phyloP scores from a whole-genome alignment of 2,113 vertebrate species.

The Corvus cornix region DNA sequence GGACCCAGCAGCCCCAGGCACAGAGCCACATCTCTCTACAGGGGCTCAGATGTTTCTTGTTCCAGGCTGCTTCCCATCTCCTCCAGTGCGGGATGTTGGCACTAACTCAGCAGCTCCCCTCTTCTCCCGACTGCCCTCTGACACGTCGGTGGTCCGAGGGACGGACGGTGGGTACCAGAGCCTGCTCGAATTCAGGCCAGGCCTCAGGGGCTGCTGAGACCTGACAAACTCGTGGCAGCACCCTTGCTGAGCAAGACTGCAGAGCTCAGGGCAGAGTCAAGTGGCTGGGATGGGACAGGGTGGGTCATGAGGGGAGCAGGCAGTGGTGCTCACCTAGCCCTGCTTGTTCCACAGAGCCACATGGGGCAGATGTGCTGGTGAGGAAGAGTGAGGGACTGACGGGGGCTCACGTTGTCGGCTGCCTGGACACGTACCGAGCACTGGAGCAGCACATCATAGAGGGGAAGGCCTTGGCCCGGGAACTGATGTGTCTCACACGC shows the following conservation, averaged over 20 bases:
- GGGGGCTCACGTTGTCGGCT: conserved; percentile 65
- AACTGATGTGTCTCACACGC: conserved; percentile 69
- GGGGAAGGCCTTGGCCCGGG: conserved; percentile 71
- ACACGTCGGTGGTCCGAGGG: not conserved
- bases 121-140: conserved; percentile 29
- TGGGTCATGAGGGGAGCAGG: fast-evolving
- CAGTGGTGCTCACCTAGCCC: not conserved
- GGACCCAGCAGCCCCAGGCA: not conserved
- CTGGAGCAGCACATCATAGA: conserved; percentile 83
- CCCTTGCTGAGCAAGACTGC: not conserved
- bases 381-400: conserved; percentile 49
- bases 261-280: not conserved
- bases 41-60: conserved; percentile 9
- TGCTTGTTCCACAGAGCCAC: conserved; percentile 29
- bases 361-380: not conserved
- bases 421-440: conserved; percentile 78
- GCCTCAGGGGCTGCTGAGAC: not conserved
- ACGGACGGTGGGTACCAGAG: conserved; percentile 13
- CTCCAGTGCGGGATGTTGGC: conserved; percentile 84
- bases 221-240: not conserved
- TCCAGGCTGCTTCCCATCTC: conserved; percentile 78
- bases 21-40: fast-evolving
- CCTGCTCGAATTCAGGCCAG: fast-evolving
- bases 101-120: conserved; percentile 35
- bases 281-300: fast-evolving